Evolutionary conservation across 2,888 invertebrate genomes (phyloP).

Genomic region (Agrochola litura): DNA sequence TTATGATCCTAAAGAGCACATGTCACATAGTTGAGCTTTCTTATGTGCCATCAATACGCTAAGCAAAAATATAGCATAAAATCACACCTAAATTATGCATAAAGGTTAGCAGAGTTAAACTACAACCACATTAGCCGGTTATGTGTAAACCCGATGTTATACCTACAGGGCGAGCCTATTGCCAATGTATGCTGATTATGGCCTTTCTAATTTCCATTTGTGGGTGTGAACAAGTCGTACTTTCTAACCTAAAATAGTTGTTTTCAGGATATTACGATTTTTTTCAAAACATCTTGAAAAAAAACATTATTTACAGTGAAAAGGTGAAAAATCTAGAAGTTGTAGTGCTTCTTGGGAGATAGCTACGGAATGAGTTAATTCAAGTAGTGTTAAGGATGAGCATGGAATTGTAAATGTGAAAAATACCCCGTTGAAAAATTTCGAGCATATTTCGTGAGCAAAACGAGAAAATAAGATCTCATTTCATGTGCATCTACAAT

Average conservation of each 20-base stretch:
- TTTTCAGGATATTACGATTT: not conserved
- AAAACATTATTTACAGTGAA: not conserved
- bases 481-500: slow-evolving; percentile 22
- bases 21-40: not conserved
- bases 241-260: not conserved
- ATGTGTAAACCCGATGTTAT: not conserved
- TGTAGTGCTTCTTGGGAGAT: not conserved
- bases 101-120: not conserved
- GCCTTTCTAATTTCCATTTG: not conserved
- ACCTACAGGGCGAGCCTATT: not conserved
- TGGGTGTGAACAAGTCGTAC: not conserved
- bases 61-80: not conserved
- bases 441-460: slow-evolving; percentile 11
- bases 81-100: not conserved
- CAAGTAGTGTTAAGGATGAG: slow-evolving; percentile 18
- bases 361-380: slow-evolving; percentile 12
- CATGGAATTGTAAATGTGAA: slow-evolving; percentile 33
- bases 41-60: not conserved
- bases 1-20: not conserved
- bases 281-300: not conserved
- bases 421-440: slow-evolving; percentile 32
- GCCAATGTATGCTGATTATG: not conserved
- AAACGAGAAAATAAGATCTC: slow-evolving; percentile 30
- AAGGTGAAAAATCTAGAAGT: not conserved
- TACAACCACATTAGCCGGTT: not conserved